A percentile compares a stretch with the other conserved stretches of the same genome.
phyloP scores from a whole-genome alignment of 2,888 invertebrate species.

The Apoderus coryli region DNA sequence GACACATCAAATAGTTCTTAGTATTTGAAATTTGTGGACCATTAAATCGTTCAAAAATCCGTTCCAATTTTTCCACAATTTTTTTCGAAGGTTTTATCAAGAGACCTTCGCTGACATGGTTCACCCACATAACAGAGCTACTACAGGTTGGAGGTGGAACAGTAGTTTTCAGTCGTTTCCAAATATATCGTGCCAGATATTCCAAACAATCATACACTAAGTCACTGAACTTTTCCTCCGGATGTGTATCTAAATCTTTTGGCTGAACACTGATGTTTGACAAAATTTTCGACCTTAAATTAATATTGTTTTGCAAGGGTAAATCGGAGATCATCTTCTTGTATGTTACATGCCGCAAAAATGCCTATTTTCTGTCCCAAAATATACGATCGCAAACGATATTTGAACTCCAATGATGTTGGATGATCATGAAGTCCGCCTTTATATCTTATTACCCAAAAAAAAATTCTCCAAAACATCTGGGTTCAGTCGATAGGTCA shows the following conservation, averaged over 20 bases:
- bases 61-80: conserved; percentile 12
- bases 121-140: conserved; percentile 13
- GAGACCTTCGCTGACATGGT: conserved; percentile 15
- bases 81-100: conserved; percentile 13
- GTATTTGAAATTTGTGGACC: conserved; percentile 4
- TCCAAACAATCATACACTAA: conserved; percentile 12
- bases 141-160: conserved; percentile 8
- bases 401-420: conserved; percentile 17
- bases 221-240: not conserved
- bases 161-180: conserved; percentile 6
- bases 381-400: conserved; percentile 17
- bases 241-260: not conserved
- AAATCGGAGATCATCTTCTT: conserved; percentile 12
- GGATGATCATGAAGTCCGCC: conserved; percentile 18
- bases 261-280: too few species aligned
- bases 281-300: too few species aligned
- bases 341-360: conserved; percentile 12
- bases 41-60: conserved; percentile 7
- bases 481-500: conserved; percentile 19
- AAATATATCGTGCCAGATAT: conserved; percentile 13
- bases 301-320: too few species aligned
- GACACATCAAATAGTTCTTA: conserved; percentile 6
- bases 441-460: conserved; percentile 14
- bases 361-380: conserved; percentile 15
- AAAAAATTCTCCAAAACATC: conserved; percentile 19